Evolutionary conservation across 1,140 invertebrate genomes (phyloP), one percentile per base, ranked within the genome.

Genomic region (Zaprionus vittiger): DNA sequence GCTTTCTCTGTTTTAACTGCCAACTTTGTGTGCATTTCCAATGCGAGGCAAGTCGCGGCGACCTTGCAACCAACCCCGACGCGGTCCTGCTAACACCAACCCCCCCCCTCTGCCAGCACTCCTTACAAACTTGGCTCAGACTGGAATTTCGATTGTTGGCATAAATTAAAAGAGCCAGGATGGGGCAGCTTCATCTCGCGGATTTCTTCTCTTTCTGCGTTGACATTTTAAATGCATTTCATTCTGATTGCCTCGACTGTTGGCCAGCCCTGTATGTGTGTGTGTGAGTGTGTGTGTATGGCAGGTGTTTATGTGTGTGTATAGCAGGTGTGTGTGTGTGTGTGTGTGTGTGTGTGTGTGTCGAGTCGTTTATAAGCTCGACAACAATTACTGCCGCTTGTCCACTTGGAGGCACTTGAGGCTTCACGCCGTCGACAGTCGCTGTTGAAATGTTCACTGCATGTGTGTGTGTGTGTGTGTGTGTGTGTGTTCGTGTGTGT

Each of bases 1-100:
- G 6, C 24, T 61, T 52, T 59, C 34, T 44, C 28, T 37, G 28
- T 44, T 47, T 22, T 41, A 54, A 31, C 67, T 26, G 63, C 54
- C 47, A 37, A 70, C 71, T 79, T 84, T 84, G 70, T 84, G 70
- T 85, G 83, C 74, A 85, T 79, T 79, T 81, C 56, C 62, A 69
- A 69, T 81, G 81, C 22, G 22, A 6, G 41, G 41, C 37, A 15
- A 38, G 14, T 15, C 14, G 41, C 41, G n/a, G 41, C 41, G 41
- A 47, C 41, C 41, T 44, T 44, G 41, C 41, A 44, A 9, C n/a
- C 41, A 15, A 47, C 41, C 41, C 41, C 41, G 7, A 55, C 34
- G 49, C 26, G 38, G 52, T 44, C 1, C 7, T 44, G n/a, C 5
- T 7, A 31, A 7, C 28, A 7, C 9, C 24, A 26, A 5, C 47